Percentiles rank a stretch among this genome's conserved stretches.
phyloP scores from a whole-genome alignment of 2,888 invertebrate genomes.

The Ennomos erosarius region DNA sequence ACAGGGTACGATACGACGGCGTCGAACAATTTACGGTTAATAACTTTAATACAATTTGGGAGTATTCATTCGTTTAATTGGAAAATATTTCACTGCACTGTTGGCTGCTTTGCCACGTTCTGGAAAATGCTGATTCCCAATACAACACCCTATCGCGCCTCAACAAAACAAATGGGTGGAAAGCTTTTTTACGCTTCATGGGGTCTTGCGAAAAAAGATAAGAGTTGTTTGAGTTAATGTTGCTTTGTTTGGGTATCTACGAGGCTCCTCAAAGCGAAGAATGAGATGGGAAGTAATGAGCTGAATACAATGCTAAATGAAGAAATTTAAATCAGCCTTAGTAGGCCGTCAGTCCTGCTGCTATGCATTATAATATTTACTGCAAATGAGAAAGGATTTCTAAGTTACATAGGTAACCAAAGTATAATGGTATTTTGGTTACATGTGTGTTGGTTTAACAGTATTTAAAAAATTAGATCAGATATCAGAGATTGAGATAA shows the following conservation, averaged over 20 bases:
- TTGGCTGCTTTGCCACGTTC: constrained; percentile 32
- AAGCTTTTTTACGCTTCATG: constrained; percentile 19
- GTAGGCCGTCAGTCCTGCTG: no score
- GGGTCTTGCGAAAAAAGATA: constrained; percentile 20
- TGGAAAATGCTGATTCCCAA: constrained; percentile 38
- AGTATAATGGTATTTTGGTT: no score
- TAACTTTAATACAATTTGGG: constrained; percentile 53
- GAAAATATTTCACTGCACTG: constrained; percentile 52
- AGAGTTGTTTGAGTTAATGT: constrained; percentile 24
- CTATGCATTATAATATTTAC: no score
- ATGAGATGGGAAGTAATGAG: no score
- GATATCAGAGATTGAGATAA: no score
- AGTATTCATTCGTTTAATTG: constrained; percentile 57
- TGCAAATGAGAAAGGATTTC: no score
- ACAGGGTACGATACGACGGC: constrained; percentile 33
- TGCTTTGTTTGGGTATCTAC: constrained; percentile 16
- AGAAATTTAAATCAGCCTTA: no score
- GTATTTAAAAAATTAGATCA: no score
- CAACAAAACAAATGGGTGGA: constrained; percentile 34
- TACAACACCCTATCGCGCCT: constrained; percentile 30
- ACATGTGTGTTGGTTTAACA: no score
- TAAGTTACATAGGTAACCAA: no score
- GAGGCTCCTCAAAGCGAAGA: neutral
- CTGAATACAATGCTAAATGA: no score
- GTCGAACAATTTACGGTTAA: constrained; percentile 44